Conservation (phyloP, 2,888 invertebrate species). For the Drosophila paramelanica region DNA sequence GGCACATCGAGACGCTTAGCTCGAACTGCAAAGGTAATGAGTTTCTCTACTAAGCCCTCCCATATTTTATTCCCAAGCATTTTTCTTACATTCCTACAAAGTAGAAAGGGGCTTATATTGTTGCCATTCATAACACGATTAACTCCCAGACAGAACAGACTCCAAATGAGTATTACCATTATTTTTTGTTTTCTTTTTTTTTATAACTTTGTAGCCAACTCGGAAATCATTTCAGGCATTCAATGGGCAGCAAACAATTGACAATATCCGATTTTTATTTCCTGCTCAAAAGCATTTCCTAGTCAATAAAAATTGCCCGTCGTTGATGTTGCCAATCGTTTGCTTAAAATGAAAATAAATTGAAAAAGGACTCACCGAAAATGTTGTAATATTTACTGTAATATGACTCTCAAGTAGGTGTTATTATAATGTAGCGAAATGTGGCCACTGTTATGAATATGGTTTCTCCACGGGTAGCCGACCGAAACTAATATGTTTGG, state of each 20-base stretch:
- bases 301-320: constrained; percentile 52
- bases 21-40: constrained; percentile 52
- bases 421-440: not conserved
- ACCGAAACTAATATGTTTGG: no score
- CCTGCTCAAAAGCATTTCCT: constrained; percentile 54
- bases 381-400: not conserved
- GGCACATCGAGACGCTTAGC: constrained; percentile 56
- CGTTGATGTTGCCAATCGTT: constrained; percentile 5
- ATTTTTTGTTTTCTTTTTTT: constrained; percentile 5
- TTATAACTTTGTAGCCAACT: constrained; percentile 19
- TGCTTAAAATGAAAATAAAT: constrained; percentile 10
- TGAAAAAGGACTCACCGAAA: not conserved
- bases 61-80: constrained; percentile 31
- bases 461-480: no score
- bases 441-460: no score
- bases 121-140: constrained; percentile 25
- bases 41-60: constrained; percentile 30
- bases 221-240: constrained; percentile 27
- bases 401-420: constrained; percentile 1
- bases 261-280: constrained; percentile 58
- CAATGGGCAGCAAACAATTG: constrained; percentile 44
- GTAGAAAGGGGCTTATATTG: constrained; percentile 13
- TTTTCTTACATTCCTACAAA: constrained; percentile 10
- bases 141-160: constrained; percentile 8
- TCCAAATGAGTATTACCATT: constrained; percentile 10